Evolutionary conservation across 2,888 invertebrate genomes (phyloP).

Genomic region (Tetragonisca angustula): DNA sequence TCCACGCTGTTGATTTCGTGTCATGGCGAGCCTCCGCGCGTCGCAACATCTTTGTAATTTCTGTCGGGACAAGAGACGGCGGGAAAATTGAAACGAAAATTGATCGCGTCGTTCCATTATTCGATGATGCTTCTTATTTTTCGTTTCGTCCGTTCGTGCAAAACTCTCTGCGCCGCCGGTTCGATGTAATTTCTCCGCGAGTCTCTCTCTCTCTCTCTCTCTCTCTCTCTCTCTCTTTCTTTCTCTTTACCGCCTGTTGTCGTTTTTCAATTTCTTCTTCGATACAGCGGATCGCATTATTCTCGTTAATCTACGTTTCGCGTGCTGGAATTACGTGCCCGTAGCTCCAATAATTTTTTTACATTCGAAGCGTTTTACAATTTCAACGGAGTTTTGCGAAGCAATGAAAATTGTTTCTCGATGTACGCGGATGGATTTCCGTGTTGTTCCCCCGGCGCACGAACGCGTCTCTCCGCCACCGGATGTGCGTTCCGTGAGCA

Average conservation of each 20-base stretch:
- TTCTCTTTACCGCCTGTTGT: neutral
- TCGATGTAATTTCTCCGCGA: conserved; percentile 31
- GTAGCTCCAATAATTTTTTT: conserved; percentile 22
- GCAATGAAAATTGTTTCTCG: conserved; percentile 37
- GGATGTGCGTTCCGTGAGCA: conserved; percentile 61
- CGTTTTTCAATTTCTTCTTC: conserved; percentile 38
- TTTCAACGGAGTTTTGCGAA: conserved; percentile 26
- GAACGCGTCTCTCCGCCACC: conserved; percentile 38
- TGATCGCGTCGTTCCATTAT: conserved; percentile 35
- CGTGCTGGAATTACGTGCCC: conserved; percentile 44
- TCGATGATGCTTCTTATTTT: conserved; percentile 25
- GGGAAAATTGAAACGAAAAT: conserved; percentile 40
- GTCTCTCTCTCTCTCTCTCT: neutral
- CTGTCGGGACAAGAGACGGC: neutral
- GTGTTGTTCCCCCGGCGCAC: conserved; percentile 18
- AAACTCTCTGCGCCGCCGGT: neutral
- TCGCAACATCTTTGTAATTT: conserved; percentile 31
- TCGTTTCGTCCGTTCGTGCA: neutral
- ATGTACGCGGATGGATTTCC: conserved; percentile 37
- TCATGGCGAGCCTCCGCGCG: conserved; percentile 24
- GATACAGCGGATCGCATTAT: conserved; percentile 31
- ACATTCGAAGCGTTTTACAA: conserved; percentile 21
- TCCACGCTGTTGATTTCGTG: conserved; percentile 50
- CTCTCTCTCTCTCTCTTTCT: neutral
- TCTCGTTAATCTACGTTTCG: conserved; percentile 50